Evolutionary conservation across 1,140 invertebrate species (phyloP).

Genomic region (Bombus pyrosoma): DNA sequence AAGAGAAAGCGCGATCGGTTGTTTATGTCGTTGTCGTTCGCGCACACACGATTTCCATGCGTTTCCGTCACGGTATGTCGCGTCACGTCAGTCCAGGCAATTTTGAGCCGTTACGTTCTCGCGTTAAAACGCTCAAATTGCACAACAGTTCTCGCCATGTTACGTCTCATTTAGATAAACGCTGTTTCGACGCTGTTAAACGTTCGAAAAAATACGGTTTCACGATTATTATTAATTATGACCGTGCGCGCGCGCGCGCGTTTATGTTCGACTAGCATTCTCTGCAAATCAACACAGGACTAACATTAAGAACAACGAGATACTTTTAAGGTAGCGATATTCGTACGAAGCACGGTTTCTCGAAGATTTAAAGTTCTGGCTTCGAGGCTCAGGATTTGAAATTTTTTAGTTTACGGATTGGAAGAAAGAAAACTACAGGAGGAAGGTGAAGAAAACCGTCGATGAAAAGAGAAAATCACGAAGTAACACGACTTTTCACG

Average conservation of each 20-base stretch:
- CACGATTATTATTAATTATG: constrained; percentile 9
- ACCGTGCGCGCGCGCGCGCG: too few relatives aligned
- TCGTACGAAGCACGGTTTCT: not conserved
- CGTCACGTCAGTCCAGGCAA: not conserved
- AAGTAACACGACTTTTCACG: not conserved
- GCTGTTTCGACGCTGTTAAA: too few relatives aligned
- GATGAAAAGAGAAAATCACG: not conserved
- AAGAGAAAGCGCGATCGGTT: not conserved
- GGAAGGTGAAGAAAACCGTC: not conserved
- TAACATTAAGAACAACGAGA: not conserved
- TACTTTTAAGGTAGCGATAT: not conserved
- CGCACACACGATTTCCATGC: not conserved
- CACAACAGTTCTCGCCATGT: not conserved
- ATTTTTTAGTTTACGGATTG: accelerated
- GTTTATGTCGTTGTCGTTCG: not conserved
- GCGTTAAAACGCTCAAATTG: constrained; percentile 15
- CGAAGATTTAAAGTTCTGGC: not conserved
- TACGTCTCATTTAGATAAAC: constrained; percentile 20
- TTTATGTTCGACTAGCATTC: not conserved
- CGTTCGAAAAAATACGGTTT: not conserved
- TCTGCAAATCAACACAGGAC: not conserved
- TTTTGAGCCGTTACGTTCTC: not conserved
- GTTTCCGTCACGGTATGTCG: not conserved
- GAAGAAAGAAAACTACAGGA: too few relatives aligned
- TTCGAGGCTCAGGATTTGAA: not conserved